A percentile compares a stretch with the other conserved stretches of the same genome.
These are phyloP conservation scores for Kuschelorhynchus macadamiae DNA, from an alignment of 2,888 invertebrate genomes.

Conservation along the genomic window DNA sequence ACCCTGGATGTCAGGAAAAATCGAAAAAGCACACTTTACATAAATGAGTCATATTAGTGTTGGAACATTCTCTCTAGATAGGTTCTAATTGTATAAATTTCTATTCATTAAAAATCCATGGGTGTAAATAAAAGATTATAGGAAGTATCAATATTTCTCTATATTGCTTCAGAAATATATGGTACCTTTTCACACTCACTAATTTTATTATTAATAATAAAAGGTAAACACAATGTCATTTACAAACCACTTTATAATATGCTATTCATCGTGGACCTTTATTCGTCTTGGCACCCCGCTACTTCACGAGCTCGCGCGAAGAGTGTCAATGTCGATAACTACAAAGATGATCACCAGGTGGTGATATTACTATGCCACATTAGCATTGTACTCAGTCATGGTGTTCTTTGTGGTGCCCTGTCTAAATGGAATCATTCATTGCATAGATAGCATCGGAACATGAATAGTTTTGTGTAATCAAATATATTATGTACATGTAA, in stretches of 20 bases:
- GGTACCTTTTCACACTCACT: too few species aligned
- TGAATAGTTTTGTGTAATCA: slow-evolving; percentile 42
- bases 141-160: too few species aligned
- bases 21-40: too few species aligned
- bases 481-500: slow-evolving; percentile 36
- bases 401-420: slow-evolving; percentile 36
- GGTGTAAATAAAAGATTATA: too few species aligned
- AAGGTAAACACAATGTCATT: slow-evolving; percentile 37
- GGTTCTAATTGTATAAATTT: too few species aligned
- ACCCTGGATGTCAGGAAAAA: too few species aligned
- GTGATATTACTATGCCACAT: slow-evolving; percentile 63
- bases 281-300: slow-evolving; percentile 45
- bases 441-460: slow-evolving; percentile 43
- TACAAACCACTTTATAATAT: slow-evolving; percentile 42
- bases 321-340: slow-evolving; percentile 60
- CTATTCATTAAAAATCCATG: too few species aligned
- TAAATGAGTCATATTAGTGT: too few species aligned
- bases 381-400: slow-evolving; percentile 58
- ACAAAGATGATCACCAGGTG: slow-evolving; percentile 61
- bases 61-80: too few species aligned
- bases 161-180: too few species aligned
- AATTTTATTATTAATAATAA: slow-evolving; percentile 29
- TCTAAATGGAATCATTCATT: slow-evolving; percentile 53
- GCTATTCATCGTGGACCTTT: slow-evolving; percentile 58
- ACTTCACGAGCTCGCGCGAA: slow-evolving; percentile 38